phyloP scores from a whole-genome alignment of 2,888 invertebrate species.

The Pseudococcus jackbeardsleyi region DNA sequence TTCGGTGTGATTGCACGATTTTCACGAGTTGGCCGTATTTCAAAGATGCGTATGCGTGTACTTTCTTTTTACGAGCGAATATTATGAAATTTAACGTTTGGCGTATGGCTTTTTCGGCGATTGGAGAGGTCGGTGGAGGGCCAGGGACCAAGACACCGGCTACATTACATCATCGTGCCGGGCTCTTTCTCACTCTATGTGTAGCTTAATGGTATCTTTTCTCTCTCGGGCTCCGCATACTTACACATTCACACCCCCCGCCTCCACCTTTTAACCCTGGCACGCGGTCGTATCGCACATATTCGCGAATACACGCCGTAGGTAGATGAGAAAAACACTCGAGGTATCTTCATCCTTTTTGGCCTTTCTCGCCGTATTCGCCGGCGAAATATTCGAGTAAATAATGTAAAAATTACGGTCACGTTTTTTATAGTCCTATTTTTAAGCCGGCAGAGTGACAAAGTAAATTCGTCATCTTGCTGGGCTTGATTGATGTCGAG shows the following conservation, averaged over 20 bases:
- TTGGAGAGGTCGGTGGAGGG: not conserved
- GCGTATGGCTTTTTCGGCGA: slow-evolving; percentile 7
- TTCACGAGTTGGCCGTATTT: slow-evolving; percentile 37
- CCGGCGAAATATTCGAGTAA: not conserved
- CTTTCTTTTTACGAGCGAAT: slow-evolving; percentile 38
- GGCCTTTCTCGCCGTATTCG: not conserved
- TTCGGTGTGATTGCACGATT: not conserved
- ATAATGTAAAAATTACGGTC: slow-evolving; percentile 37
- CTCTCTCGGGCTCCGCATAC: not conserved
- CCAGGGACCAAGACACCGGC: not conserved
- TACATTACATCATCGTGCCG: not conserved
- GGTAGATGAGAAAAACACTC: slow-evolving; percentile 10
- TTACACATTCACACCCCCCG: not conserved
- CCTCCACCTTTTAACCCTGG: not conserved
- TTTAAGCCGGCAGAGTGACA: slow-evolving; percentile 29
- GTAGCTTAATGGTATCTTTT: not conserved
- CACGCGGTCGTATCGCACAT: not conserved
- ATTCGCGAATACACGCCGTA: not conserved
- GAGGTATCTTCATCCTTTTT: slow-evolving; percentile 8
- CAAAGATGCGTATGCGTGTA: slow-evolving; percentile 33
- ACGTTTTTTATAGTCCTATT: slow-evolving; percentile 29
- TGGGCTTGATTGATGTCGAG: slow-evolving; percentile 32
- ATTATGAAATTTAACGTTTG: slow-evolving; percentile 33
- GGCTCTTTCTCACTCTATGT: not conserved
- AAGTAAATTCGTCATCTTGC: slow-evolving; percentile 29